A percentile compares a stretch with the other conserved stretches of the same genome.
Conservation (phyloP, 2,797 vertebrate species). For the Lacerta viridis region DNA sequence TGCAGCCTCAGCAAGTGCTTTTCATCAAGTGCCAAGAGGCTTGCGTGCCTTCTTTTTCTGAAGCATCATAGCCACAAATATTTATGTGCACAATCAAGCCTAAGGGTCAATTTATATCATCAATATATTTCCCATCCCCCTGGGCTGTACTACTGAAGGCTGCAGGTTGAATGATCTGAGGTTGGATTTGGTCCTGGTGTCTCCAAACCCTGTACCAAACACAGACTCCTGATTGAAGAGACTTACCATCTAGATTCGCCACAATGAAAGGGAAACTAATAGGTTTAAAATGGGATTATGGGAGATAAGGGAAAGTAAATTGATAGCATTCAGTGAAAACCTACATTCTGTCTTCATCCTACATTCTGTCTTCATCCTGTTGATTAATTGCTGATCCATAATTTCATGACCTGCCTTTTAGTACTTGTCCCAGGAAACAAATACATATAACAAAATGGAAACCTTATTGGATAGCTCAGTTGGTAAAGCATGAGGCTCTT, state of each 20-base stretch:
- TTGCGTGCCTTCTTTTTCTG: neutral
- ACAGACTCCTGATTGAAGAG: no score
- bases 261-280: neutral
- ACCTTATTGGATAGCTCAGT: no score
- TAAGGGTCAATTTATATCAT: neutral
- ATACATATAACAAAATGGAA: neutral
- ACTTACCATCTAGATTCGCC: neutral
- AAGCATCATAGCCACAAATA: neutral
- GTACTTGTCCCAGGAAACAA: constrained; percentile 31
- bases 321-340: neutral
- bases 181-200: no score
- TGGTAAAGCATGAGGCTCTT: no score
- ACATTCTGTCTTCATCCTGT: neutral
- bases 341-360: neutral
- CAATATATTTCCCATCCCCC: neutral
- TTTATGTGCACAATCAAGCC: neutral
- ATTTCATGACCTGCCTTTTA: neutral
- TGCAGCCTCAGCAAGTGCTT: neutral
- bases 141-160: neutral
- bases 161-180: neutral
- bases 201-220: no score
- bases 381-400: no score
- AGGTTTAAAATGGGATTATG: neutral
- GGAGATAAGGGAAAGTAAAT: neutral
- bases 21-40: neutral